phyloP scores from a whole-genome alignment of 2,797 vertebrate species.

The Schizothorax lantsangensis region DNA sequence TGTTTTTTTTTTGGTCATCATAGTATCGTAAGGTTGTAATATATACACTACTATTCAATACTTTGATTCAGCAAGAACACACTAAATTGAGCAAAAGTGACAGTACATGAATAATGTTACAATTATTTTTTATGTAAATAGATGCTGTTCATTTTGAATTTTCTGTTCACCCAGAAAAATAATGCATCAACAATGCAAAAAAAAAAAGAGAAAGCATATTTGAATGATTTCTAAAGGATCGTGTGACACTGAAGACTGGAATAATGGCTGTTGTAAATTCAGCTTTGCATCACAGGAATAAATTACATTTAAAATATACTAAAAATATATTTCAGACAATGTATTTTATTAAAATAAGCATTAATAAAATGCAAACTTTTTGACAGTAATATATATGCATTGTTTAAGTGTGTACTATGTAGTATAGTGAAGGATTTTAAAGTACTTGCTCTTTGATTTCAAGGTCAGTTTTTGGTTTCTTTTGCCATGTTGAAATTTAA shows the following conservation, averaged over 20 bases:
- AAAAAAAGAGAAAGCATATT: not conserved
- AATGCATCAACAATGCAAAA: not conserved
- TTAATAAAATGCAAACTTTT: not conserved
- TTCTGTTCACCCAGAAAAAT: too few species aligned
- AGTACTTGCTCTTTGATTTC: not conserved
- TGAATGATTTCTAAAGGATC: not conserved
- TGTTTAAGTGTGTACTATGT: not conserved
- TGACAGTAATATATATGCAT: not conserved
- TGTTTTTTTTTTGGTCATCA: not conserved
- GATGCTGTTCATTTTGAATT: too few species aligned
- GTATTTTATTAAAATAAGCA: not conserved
- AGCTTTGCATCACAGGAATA: not conserved
- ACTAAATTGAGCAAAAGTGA: too few species aligned
- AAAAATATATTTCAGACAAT: not conserved
- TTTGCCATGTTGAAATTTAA: not conserved
- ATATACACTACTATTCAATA: not conserved
- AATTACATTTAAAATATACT: not conserved
- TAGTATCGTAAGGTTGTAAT: not conserved
- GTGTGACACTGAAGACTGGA: not conserved
- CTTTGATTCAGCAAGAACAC: not conserved
- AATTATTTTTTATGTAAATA: too few species aligned
- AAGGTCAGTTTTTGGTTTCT: not conserved
- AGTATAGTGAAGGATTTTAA: not conserved
- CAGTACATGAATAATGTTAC: too few species aligned
- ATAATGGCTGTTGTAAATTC: not conserved